Conservation (phyloP, 2,888 invertebrate species). For the Epinotia bilunana region DNA sequence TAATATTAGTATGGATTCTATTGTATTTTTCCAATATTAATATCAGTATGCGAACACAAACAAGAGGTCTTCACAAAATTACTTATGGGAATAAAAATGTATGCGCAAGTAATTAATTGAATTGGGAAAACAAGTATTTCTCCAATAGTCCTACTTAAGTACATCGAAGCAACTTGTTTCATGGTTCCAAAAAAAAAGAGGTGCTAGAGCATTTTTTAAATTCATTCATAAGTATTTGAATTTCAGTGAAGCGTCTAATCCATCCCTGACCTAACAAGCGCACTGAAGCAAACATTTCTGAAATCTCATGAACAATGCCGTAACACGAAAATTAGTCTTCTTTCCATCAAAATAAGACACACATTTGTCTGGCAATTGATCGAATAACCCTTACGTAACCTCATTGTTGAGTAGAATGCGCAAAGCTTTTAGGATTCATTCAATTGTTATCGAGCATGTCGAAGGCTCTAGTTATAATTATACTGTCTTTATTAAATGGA, state of each 20-base stretch:
- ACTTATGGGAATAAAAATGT: too few relatives aligned
- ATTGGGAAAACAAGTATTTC: too few relatives aligned
- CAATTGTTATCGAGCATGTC: slow-evolving; percentile 40
- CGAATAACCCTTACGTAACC: slow-evolving; percentile 53
- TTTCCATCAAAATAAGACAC: slow-evolving; percentile 16
- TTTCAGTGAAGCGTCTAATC: slow-evolving; percentile 5
- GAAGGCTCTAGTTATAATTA: neutral
- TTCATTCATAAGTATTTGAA: slow-evolving; percentile 4
- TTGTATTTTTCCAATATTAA: too few relatives aligned
- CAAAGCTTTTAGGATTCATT: slow-evolving; percentile 44
- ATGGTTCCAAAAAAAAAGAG: too few relatives aligned
- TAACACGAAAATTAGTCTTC: slow-evolving; percentile 41
- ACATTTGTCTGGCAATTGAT: slow-evolving; percentile 39
- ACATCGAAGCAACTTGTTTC: too few relatives aligned
- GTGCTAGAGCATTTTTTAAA: neutral
- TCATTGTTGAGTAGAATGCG: slow-evolving; percentile 50
- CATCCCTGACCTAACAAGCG: slow-evolving; percentile 8
- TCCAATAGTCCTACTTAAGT: too few relatives aligned
- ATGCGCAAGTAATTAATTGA: too few relatives aligned
- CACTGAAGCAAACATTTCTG: slow-evolving; percentile 26
- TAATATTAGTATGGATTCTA: too few relatives aligned
- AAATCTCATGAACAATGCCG: slow-evolving; percentile 3
- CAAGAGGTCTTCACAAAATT: too few relatives aligned
- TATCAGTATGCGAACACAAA: too few relatives aligned
- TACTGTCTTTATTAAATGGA: neutral